Evolutionary conservation across 2,888 invertebrate genomes (phyloP), one percentile per base, ranked within the genome.

Genomic region (Callyntrura guangdongensis): DNA sequence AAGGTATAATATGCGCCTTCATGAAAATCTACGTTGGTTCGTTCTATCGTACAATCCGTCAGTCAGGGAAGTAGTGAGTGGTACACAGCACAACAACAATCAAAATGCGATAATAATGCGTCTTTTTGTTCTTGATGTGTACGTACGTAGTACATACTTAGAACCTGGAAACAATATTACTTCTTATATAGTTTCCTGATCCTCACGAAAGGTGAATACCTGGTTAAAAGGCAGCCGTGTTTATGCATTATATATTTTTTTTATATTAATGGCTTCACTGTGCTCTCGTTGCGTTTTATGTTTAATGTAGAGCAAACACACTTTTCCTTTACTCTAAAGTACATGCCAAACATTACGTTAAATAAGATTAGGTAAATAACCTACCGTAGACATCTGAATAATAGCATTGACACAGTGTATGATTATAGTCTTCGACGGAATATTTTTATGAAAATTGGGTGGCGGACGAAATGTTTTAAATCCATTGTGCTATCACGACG

Each of bases 61-160:
- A 74, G 72, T 17, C 84, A 69, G 36, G 53, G 6, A 59, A 47
- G 36, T 36, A 36, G 36, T 36, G 36, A 36, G 36, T 36, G 36
- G 36, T 36, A 36, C 36, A 36, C 3, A 36, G 84, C 79, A 59
- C 25, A 56, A 79, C 27, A 79, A 56, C 56, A 53, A 59, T 27
- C 79, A 56, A 56, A n/a, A 12, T 56, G 56, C 79, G 79, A 79
- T 79, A 56, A 79, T 27, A 79, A 79, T 79, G 53, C 56, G 56
- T 72, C 56, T 79, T 79, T 77, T 25, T 53, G n/a, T 53, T 77
- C 64, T 83, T 83, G 47, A 45, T 83, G 45, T 17, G 27, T 20
- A n/a, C 36, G 36, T 36, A 2, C 36, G 36, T 25, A 9, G 25
- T 49, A n/a, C n/a, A n/a, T n/a, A n/a, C n/a, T 84, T 84, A 45